Conservation (phyloP, 2,888 invertebrate genomes). For the Schizotus pectinicornis region DNA sequence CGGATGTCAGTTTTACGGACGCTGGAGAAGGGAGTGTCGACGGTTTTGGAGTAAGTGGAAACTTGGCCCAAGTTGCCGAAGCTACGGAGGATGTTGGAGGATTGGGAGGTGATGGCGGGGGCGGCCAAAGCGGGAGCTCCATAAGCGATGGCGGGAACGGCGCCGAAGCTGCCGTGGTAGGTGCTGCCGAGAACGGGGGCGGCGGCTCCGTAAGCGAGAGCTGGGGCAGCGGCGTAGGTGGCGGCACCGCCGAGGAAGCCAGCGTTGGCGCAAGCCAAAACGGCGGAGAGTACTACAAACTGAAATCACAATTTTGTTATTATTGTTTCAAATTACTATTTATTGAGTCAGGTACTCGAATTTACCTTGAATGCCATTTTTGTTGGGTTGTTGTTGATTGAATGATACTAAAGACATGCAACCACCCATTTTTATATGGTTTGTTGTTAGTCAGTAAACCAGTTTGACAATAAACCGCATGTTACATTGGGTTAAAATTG, state of each 20-base stretch:
- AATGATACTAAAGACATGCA: too few relatives aligned
- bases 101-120: slow-evolving; percentile 51
- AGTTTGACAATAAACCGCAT: too few relatives aligned
- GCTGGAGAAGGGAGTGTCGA: slow-evolving; percentile 30
- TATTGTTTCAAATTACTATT: neutral
- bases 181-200: slow-evolving; percentile 7
- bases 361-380: slow-evolving; percentile 15
- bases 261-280: slow-evolving; percentile 42
- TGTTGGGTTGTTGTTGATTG: too few relatives aligned
- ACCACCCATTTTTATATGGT: too few relatives aligned
- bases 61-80: slow-evolving; percentile 74
- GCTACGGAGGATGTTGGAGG: slow-evolving; percentile 67
- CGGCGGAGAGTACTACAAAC: slow-evolving; percentile 36
- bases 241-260: slow-evolving; percentile 31
- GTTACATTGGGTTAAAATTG: too few relatives aligned
- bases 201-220: slow-evolving; percentile 13
- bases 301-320: slow-evolving; percentile 23
- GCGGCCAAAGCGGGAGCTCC: slow-evolving; percentile 1
- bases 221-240: slow-evolving; percentile 2
- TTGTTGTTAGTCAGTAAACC: too few relatives aligned
- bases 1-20: slow-evolving; percentile 26
- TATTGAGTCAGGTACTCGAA: neutral
- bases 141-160: neutral
- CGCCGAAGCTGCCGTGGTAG: neutral
- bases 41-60: slow-evolving; percentile 52